Evolutionary conservation across 2,797 vertebrate genomes (phyloP), one percentile per base, ranked within the genome.

Genomic region (Clarias laeviceps): DNA sequence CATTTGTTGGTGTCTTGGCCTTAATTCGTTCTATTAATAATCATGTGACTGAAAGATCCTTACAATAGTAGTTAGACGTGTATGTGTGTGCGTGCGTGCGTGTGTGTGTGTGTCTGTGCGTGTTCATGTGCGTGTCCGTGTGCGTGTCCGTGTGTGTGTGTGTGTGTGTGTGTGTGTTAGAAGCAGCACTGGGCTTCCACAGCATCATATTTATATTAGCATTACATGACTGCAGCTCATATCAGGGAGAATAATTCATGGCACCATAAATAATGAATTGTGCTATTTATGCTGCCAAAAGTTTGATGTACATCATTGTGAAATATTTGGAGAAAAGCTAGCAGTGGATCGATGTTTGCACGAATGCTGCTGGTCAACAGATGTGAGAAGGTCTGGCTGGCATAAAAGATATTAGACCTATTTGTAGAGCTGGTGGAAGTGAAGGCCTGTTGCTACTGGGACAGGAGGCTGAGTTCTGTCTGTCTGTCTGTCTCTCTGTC

Each of bases 181-280:
- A 82, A 73, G 74, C 27, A 84, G 72, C 82, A 65, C 78, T 20
- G 27, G 37, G 65, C 83, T 34, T 83, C 69, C 45, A 70, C 82
- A 70, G 85, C 89, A 88, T 86, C 14, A 84, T 93, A 91, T 93
- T 90, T 85, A 89, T 89, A 90, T 92, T 94, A 89, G 92, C 93
- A 91, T 95, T 95, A 95, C 93, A 93, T 95, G 95, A 95, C 94
- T 94, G 92, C 89, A 92, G 93, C 94, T 95, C 93, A 96, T 95
- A 95, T 95, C 91, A 93, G 93, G 89, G 90, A 94, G 94, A 95
- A 96, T 95, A 94, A 95, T 95, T 95, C 91, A 96, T 96, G 92
- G 91, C 66, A 20, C 34, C 64, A 94, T 96, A 93, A 96, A 95
- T 95, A 95, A 95, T 94, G 94, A 90, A 95, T 95, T 92, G 84